Percentiles rank a stretch among this genome's conserved stretches.
Evolutionary conservation across 2,888 invertebrate species (phyloP).

Genomic region (Macrostomum cliftonense): DNA sequence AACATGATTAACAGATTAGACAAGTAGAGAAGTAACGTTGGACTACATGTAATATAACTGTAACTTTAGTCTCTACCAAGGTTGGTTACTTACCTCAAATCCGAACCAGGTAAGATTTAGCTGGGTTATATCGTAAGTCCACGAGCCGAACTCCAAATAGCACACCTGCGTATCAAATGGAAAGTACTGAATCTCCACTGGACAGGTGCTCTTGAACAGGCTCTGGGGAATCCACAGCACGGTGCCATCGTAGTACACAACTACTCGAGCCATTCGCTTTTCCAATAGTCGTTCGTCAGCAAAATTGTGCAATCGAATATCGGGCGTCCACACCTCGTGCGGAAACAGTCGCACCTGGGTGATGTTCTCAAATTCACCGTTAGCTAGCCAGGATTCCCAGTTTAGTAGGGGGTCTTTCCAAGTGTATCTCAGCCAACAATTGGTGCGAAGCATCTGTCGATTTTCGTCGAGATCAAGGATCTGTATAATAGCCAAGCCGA

Average conservation of each 20-base stretch:
- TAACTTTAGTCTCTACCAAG: too few species aligned
- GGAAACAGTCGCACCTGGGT: slow-evolving; percentile 9
- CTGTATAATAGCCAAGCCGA: slow-evolving; percentile 9
- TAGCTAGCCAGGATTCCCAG: neutral
- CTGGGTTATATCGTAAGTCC: slow-evolving; percentile 14
- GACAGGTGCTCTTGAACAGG: slow-evolving; percentile 15
- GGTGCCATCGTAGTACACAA: slow-evolving; percentile 11
- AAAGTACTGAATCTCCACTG: slow-evolving; percentile 16
- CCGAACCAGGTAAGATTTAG: slow-evolving; percentile 7
- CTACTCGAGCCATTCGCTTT: slow-evolving; percentile 13
- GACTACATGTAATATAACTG: too few species aligned
- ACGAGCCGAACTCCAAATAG: slow-evolving; percentile 15
- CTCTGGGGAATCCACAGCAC: slow-evolving; percentile 15
- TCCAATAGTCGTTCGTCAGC: slow-evolving; percentile 14
- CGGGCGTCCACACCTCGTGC: slow-evolving; percentile 10
- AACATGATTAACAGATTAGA: too few species aligned
- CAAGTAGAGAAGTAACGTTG: too few species aligned
- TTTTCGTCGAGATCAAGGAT: slow-evolving; percentile 11
- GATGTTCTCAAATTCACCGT: neutral
- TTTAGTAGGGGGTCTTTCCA: slow-evolving; percentile 10
- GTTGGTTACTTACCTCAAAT: too few species aligned
- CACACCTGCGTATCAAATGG: slow-evolving; percentile 16
- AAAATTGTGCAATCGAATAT: slow-evolving; percentile 11
- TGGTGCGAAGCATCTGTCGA: slow-evolving; percentile 10
- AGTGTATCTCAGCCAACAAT: slow-evolving; percentile 10